These are phyloP conservation scores for Drosophila bunnanda DNA, from an alignment of 2,888 invertebrate species.

Conservation along the genomic window DNA sequence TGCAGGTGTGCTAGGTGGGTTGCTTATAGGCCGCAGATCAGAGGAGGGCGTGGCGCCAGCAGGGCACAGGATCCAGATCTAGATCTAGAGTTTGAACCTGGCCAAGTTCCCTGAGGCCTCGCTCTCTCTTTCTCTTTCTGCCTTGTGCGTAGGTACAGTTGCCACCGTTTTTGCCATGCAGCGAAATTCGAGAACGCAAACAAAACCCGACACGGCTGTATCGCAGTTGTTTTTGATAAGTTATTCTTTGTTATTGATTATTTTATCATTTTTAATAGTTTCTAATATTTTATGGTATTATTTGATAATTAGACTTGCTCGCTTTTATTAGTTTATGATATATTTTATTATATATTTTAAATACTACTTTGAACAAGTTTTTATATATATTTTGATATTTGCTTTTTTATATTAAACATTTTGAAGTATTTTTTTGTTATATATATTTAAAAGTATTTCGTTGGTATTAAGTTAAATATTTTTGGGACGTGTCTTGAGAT, in stretches of 20 bases:
- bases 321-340: too few relatives aligned
- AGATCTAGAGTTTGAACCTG: not conserved
- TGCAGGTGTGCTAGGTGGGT: constrained; percentile 24
- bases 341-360: not conserved
- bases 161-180: constrained; percentile 49
- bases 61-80: not conserved
- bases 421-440: not conserved
- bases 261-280: not conserved
- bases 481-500: constrained; percentile 24
- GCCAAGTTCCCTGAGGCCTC: not conserved
- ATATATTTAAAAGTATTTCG: not conserved
- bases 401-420: not conserved
- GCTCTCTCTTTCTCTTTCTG: not conserved
- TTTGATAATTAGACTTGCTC: too few relatives aligned
- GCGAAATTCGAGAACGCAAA: constrained; percentile 12
- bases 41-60: not conserved
- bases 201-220: constrained; percentile 30
- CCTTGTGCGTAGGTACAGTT: constrained; percentile 24
- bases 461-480: not conserved
- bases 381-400: not conserved
- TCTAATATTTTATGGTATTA: too few relatives aligned
- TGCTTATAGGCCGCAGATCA: not conserved
- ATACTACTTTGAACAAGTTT: not conserved
- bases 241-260: not conserved
- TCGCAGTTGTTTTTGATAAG: not conserved